Base-by-base conservation (phyloP, 2,113 vertebrate species). In the Odocoileus hemionus region DNA sequence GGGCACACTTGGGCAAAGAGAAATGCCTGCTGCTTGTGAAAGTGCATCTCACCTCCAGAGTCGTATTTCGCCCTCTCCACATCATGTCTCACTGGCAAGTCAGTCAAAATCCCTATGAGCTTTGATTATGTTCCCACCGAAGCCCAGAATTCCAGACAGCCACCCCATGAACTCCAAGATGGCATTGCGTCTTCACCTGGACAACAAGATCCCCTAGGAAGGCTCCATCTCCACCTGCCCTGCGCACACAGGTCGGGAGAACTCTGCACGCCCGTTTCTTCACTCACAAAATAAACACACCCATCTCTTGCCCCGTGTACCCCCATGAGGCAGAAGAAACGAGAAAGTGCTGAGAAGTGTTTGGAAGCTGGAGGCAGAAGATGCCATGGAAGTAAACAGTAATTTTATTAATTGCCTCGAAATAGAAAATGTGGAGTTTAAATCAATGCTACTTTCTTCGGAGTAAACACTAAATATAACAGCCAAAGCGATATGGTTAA, bases 371-470 rank as follows among this genome's bases (percentile, higher is more conserved):
- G 60, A 98, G 88, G 67, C 97, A 93, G 94, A 96, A 97, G 97
- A 98, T 76, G 89, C 90, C 91, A 57, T 95, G 74, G 19, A 79
- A 96, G 96, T 94, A 98, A 98, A 98, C 93, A 98, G 90, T 97
- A 97, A 98, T 98, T 98, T 97, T 97, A 98, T 98, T 98, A 99
- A 98, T 98, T 98, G 97, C 98, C 96, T 94, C 13, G 5, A 97
- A 86, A 98, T 96, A 97, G 97, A 98, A 98, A 98, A 97, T 76
- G 52, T 58, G 94, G 97, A 96, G 97, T 95, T 98, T 98, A 98
- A 98, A 97, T 94, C 55, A 8, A 89, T 79, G 90, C 95, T 98
- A 97, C 92, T 98, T 98, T 97, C 98, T 98, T 88, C 94, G 0
- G 97, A 83, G 96, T 93, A 97, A 98, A 98, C 97, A 96, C 97